Evolutionary conservation across 2,888 invertebrate genomes (phyloP), one percentile per base, ranked within the genome.

Genomic region (Orchesella flavescens): DNA sequence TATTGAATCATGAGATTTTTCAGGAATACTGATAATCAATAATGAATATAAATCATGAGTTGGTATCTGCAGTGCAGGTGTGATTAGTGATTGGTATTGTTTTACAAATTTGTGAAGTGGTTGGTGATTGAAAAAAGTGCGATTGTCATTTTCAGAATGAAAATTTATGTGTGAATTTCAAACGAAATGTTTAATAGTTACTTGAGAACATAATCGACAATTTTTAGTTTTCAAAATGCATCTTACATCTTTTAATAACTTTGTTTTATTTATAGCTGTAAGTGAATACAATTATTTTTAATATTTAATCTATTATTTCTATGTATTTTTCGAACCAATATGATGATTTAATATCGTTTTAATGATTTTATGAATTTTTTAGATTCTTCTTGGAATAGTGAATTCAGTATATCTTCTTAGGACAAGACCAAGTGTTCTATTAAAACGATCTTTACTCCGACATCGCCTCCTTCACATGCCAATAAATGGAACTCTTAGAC

Each of bases 331-430:
- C n/a, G n/a, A n/a, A n/a, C n/a, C n/a, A n/a, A n/a, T n/a, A n/a
- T n/a, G n/a, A n/a, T n/a, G n/a, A n/a, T 1, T 68, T 9, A 46
- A 46, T 46, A 21, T 12, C 15, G 44, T 17, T 53, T 17, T 17
- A 17, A 17, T 44, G 66, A 9, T 65, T 65, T 49, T 59, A 59
- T 15, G 17, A 46, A 12, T 71, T 49, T 71, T 49, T 5, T 61
- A 81, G 81, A 49, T 81, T 61, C 59, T 81, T 24, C 17, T 81
- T 13, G 69, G 68, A 53, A 68, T 81, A 53, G 23, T 17, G 0
- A 17, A 53, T 12, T 75, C 81, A 23, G 81, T 81, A 15, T 75
- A 61, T 46, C 61, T 57, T 0, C 4, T 81, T 9, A 71, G 55
- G 19, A n/a, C 74, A 34, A 43, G 69, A 17, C 63, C 77, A 7